Evolutionary conservation across 2,888 invertebrate species (phyloP), one percentile per base, ranked within the genome.

Genomic region (Odontocolon sp.): DNA sequence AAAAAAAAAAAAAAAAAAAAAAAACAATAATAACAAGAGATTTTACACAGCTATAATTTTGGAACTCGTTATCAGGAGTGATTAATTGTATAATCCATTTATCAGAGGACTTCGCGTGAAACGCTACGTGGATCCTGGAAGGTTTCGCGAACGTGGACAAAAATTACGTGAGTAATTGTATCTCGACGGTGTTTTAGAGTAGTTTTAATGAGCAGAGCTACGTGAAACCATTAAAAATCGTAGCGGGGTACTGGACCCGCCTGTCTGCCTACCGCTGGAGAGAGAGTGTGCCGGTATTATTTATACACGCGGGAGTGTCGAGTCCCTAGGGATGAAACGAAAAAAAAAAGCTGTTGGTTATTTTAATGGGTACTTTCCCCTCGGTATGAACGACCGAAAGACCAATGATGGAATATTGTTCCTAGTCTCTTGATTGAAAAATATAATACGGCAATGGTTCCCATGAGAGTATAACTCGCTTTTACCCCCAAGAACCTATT

Each of bases 211-310:
- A 63, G 63, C 63, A 33, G 47, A 14, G 14, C n/a, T n/a, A 31
- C 38, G 50, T 23, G 64, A 36, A 64, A 50, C 50, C 64, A 64
- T 64, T 64, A 64, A 64, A 64, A 64, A 50, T 64, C 23, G 47
- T 50, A 16, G 9, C 11, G 40, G 26, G 38, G 63, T 11, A 50
- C 36, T 26, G 9, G 23, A 63, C 14, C 5, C 11, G 16, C 50
- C 26, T 2, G 36, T 11, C 26, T 23, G 38, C 36, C 36, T 0
- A 9, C 16, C 14, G 47, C 21, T 26, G 63, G 23, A 9, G 31
- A 14, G 5, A 16, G 16, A 61, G 18, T 5, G 14, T 26, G 23
- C 50, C 33, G 50, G 50, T 36, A 64, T 64, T 64, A 64, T 64
- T 64, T 50, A 64, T 64, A 14, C 64, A 36, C 50, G 38, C 64